These are phyloP conservation scores for Lacanobia oleracea DNA, from an alignment of 2,888 invertebrate species.

Conservation along the genomic window DNA sequence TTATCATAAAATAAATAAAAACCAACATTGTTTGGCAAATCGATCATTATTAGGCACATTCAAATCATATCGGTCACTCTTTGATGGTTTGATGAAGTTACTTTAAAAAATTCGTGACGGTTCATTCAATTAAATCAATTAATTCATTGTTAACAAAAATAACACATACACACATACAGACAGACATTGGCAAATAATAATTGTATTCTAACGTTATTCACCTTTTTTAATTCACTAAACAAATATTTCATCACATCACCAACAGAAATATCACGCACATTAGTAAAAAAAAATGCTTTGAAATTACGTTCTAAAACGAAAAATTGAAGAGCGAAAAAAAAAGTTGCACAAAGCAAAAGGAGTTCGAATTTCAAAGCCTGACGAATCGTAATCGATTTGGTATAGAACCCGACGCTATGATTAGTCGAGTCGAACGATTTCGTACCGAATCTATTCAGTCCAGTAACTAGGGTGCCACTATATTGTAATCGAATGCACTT, in stretches of 20 bases:
- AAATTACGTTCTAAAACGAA: constrained; percentile 59
- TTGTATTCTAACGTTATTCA: background rate
- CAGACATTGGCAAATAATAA: background rate
- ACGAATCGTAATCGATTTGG: constrained; percentile 80
- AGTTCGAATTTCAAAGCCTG: constrained; percentile 80
- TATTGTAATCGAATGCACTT: constrained; percentile 70
- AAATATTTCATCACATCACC: constrained; percentile 7
- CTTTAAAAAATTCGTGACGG: too few relatives aligned
- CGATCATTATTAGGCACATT: background rate
- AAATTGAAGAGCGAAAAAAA: constrained; percentile 65
- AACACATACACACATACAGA: too few relatives aligned
- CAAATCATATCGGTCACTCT: background rate
- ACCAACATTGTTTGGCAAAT: too few relatives aligned
- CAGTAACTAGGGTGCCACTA: constrained; percentile 75
- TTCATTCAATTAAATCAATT: too few relatives aligned
- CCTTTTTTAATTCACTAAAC: background rate
- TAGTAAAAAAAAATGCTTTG: constrained; percentile 32
- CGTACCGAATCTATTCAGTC: constrained; percentile 68
- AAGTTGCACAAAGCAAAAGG: constrained; percentile 70
- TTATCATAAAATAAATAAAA: too few relatives aligned
- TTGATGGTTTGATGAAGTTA: background rate
- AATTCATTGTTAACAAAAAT: too few relatives aligned
- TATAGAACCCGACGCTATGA: constrained; percentile 72
- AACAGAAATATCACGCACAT: constrained; percentile 35
- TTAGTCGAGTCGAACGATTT: constrained; percentile 66